phyloP scores from a whole-genome alignment of 2,797 vertebrate species.

The Oophaga sylvatica region DNA sequence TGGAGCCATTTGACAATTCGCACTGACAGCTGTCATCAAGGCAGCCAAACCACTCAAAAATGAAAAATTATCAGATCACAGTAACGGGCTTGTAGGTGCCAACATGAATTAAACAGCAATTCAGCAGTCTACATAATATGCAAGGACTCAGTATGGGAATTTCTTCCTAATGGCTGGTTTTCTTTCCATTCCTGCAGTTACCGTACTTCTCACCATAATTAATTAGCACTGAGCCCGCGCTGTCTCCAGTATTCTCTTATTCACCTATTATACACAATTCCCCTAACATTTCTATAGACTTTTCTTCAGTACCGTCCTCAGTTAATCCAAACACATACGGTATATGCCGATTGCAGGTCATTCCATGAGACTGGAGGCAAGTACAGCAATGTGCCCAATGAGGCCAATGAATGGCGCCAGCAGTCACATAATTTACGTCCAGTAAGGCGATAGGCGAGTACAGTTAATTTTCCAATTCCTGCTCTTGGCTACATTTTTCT shows the following conservation, averaged over 20 bases:
- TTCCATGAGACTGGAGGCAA: too few relatives aligned
- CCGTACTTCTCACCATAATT: too few relatives aligned
- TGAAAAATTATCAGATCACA: conserved; percentile 25
- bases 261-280: neutral
- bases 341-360: too few relatives aligned
- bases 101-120: neutral
- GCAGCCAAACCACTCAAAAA: conserved; percentile 3
- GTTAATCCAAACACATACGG: too few relatives aligned
- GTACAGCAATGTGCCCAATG: too few relatives aligned
- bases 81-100: conserved; percentile 16
- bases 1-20: conserved; percentile 5
- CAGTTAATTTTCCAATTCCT: too few relatives aligned
- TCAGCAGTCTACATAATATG: conserved; percentile 5
- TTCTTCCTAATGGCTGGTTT: neutral
- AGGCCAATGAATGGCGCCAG: too few relatives aligned
- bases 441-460: too few relatives aligned
- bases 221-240: too few relatives aligned
- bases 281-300: neutral
- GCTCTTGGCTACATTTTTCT: too few relatives aligned
- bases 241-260: neutral
- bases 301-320: too few relatives aligned
- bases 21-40: conserved; percentile 29
- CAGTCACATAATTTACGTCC: too few relatives aligned
- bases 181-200: neutral
- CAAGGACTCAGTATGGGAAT: neutral